These are phyloP conservation scores for Rattus norvegicus DNA, from an alignment of 2,113 vertebrate genomes.

Conservation along the genomic window GRCr8 NC_086027.1:44387501-44388000, in stretches of 20 bases:
- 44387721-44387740: background rate
- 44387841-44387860: too few relatives aligned
- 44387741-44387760: rapidly evolving
- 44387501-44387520: too few relatives aligned
- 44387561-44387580: background rate
- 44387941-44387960: background rate
- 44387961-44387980: background rate
- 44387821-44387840: too few relatives aligned
- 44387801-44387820: too few relatives aligned
- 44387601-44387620: background rate
- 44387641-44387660: background rate
- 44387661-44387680: background rate
- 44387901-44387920: background rate
- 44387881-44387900: too few relatives aligned
- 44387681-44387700: background rate
- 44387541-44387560: background rate
- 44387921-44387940: background rate
- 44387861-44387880: too few relatives aligned
- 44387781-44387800: too few relatives aligned
- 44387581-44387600: background rate
- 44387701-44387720: background rate
- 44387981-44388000: background rate
- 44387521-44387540: too few relatives aligned
- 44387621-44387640: background rate
- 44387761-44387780: background rate